Evolutionary conservation across 2,797 vertebrate genomes (phyloP).

Genomic region (Lacerta viridis): DNA sequence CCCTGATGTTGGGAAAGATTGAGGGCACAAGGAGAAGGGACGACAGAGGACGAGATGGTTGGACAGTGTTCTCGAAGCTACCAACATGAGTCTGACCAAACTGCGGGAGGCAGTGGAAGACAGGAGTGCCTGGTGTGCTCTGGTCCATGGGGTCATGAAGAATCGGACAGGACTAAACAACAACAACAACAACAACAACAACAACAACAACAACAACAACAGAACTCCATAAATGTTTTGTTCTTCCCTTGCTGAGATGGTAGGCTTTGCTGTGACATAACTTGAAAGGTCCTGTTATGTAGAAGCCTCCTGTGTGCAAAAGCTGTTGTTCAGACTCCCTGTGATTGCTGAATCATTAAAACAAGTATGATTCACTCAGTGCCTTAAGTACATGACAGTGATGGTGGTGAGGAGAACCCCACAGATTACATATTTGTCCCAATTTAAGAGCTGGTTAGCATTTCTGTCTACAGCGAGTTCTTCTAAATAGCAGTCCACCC

Average conservation of each 20-base stretch:
- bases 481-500: not conserved
- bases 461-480: not conserved
- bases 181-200: no score
- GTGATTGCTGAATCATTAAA: not conserved
- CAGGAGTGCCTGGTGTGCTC: no score
- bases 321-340: slow-evolving; percentile 16
- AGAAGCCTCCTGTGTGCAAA: not conserved
- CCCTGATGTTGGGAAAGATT: no score
- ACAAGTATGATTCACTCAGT: slow-evolving; percentile 54
- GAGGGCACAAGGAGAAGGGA: no score
- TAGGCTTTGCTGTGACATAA: slow-evolving; percentile 51
- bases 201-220: no score
- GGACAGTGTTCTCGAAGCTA: no score
- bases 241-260: not conserved
- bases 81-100: no score
- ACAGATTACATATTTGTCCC: not conserved
- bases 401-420: no score
- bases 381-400: slow-evolving; percentile 43
- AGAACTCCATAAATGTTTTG: not conserved
- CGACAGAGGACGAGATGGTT: no score
- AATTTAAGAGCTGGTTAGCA: not conserved
- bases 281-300: slow-evolving; percentile 28
- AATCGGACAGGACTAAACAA: no score
- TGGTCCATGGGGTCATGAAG: no score
- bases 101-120: no score